Percentiles rank a stretch among this genome's conserved stretches.
Evolutionary conservation across 2,113 vertebrate genomes (phyloP).

Genomic region (Lethenteron camtschaticum): DNA sequence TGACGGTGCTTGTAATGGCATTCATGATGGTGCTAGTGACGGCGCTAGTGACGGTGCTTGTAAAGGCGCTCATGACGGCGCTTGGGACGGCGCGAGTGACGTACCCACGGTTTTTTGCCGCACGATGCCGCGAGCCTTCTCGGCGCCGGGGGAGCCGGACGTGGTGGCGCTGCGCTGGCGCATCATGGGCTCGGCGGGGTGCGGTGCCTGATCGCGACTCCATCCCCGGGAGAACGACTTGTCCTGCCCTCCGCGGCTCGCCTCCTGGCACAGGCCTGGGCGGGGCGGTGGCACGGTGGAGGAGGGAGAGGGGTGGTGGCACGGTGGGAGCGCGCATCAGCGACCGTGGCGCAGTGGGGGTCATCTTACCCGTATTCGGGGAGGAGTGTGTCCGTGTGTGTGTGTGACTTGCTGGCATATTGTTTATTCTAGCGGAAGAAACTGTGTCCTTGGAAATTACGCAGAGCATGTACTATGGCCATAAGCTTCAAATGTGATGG

Average conservation of each 20-base stretch:
- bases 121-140: conserved; percentile 72
- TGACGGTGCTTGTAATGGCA: neutral
- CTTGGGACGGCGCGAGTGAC: conserved; percentile 3
- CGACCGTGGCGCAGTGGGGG: too few species aligned
- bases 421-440: too few species aligned
- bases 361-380: too few species aligned
- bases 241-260: conserved; percentile 46
- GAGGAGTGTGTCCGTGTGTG: too few species aligned
- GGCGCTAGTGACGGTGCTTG: neutral
- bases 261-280: conserved; percentile 18
- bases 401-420: too few species aligned
- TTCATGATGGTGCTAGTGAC: neutral
- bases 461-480: too few species aligned
- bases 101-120: conserved; percentile 78
- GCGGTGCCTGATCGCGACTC: neutral
- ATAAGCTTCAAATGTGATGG: too few species aligned
- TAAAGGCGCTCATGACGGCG: neutral
- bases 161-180: conserved; percentile 82
- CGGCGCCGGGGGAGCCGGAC: conserved; percentile 69
- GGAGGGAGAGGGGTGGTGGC: too few species aligned
- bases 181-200: conserved; percentile 71
- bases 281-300: neutral
- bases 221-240: conserved; percentile 38
- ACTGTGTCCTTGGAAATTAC: too few species aligned
- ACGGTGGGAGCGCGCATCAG: too few species aligned